Conservation (phyloP, 2,888 invertebrate genomes). For the Julus scandinavius region DNA sequence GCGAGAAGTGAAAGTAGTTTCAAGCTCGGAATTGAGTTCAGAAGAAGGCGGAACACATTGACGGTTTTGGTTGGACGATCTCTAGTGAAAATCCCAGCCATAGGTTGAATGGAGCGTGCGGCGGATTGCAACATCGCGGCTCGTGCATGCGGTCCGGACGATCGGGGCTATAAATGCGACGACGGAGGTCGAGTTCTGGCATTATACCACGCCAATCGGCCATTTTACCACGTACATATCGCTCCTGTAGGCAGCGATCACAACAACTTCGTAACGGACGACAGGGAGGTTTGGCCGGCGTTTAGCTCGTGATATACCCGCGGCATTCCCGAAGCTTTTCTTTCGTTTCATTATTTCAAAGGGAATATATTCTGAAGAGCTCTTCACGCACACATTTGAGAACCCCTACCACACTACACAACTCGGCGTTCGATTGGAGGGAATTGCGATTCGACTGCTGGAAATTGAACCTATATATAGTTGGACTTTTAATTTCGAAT, state of each 20-base stretch:
- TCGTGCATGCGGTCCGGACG: neutral
- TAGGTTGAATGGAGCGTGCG: slow-evolving; percentile 1
- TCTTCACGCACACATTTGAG: too few species aligned
- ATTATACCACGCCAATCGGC: neutral
- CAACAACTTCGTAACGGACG: neutral
- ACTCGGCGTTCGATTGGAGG: too few species aligned
- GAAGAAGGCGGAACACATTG: neutral
- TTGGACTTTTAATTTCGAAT: too few species aligned
- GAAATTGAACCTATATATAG: too few species aligned
- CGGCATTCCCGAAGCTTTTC: too few species aligned
- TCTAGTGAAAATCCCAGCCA: neutral
- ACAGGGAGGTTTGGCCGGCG: neutral
- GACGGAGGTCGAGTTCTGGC: neutral
- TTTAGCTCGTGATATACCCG: neutral
- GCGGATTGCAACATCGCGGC: neutral
- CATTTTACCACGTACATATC: neutral
- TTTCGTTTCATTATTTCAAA: too few species aligned
- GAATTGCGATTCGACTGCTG: too few species aligned
- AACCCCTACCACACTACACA: too few species aligned
- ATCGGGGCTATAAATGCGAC: neutral
- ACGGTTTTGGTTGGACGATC: neutral
- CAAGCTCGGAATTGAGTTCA: neutral
- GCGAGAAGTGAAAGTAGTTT: neutral
- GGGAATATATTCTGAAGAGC: too few species aligned
- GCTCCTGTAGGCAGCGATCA: neutral